Base-by-base conservation (phyloP, 1,140 invertebrate species). In the Drosophila persimilis region DNA sequence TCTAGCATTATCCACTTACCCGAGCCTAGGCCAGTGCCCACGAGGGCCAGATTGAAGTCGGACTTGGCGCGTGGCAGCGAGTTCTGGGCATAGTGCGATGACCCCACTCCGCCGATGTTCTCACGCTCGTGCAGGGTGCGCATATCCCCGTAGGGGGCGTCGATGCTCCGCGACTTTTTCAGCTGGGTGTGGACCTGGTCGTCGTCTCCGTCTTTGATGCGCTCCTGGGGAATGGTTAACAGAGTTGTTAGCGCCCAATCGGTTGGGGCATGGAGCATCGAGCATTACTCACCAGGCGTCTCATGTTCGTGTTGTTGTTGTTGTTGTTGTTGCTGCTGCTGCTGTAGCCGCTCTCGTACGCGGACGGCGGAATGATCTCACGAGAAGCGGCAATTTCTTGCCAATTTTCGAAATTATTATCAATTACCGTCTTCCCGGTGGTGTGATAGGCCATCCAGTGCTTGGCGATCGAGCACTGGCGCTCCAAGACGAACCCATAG, bases 401-500 rank as follows among this genome's bases (percentile, higher is more conserved):
- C 97, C 97, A 98, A 91, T 96, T 95, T 83, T 97, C 96, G 54
- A 97, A 93, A 77, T 96, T 95, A 72, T 94, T 94, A 92, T 96
- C 95, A 90, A 97, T 95, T 45, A 95, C 93, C 15, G 94, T 93
- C 43, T 95, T 93, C 56, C 96, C 96, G 63, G 95, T 95, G 67
- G 94, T 94, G 92, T 98, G 96, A 92, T 97, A 97, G 61, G 95
- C 96, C 67, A 97, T 93, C 93, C 97, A 97, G 92, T 98, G 96
- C 91, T 97, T 97, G n/a, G 97, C 96, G 47, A 98, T 93, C 2
- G 96, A 97, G 86, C 96, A 97, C 80, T 98, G 96, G 73, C 97
- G 93, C 91, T 98, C 97, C 75, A 99, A 92, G 15, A 98, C 96
- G 91, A 98, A 98, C 48, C 97, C 97, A 91, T 98, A 98, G 76